Base-by-base conservation (phyloP, 2,797 vertebrate genomes). In the Gila robusta region DNA sequence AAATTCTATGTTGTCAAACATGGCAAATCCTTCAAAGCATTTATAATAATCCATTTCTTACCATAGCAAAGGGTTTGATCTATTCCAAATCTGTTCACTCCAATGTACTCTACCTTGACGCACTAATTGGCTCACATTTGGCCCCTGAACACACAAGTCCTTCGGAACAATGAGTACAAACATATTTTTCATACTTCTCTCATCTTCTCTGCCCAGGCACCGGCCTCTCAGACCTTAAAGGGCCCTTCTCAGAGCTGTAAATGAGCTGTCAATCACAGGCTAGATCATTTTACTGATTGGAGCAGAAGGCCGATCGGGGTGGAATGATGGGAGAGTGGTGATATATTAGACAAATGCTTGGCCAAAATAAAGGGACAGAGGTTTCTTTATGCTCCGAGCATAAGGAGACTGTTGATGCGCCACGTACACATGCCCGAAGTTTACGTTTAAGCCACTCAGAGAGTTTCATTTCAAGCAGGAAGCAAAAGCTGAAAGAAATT, bases 261-360 rank as follows among this genome's bases (percentile, higher is more conserved):
- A 74, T 35, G 76, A 47, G 54, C 80, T 83, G 74, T 87, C 87
- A 85, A 62, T 90, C 86, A 86, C 62, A 77, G 64, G 64, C 41
- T 37, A 66, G 83, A 84, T 84, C 71, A 72, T 32, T 73, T 78
- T 64, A 44, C 76, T 21, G 21, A 59, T 83, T 82, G 78, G 21
- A 86, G 37, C 19, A 59, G 54, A 73, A 62, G 37, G 19, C 70
- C 2, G 21, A 67, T 82, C 70, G 19, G 39, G 28, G 35, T 73
- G 77, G 74, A 64, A 88, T 89, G 89, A 92, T 91, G 85, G 32
- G 62, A 76, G 41, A 78, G 88, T 83, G 91, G 41, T 90, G 91
- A 92, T 89, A 86, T 90, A 69, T 83, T 72, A 82, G 85, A 87
- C 83, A 85, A 88, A 83, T 41, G 44, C 49, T 59, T 5, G 5